phyloP scores from a whole-genome alignment of 2,888 invertebrate genomes.

The Anoplius nigerrimus region DNA sequence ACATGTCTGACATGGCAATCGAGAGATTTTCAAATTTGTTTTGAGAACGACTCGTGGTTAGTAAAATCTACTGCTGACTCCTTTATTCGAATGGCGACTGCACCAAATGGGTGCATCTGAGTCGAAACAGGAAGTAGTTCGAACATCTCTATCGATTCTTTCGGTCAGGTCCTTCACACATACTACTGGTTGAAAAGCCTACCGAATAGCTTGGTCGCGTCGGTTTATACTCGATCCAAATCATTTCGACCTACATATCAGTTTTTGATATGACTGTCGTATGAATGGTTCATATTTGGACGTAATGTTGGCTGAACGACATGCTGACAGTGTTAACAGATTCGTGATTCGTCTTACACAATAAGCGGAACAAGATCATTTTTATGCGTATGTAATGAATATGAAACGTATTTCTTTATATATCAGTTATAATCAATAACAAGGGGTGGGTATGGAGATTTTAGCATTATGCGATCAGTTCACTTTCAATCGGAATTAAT shows the following conservation, averaged over 20 bases:
- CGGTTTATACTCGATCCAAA: background rate
- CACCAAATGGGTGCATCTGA: constrained; percentile 52
- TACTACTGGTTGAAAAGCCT: constrained; percentile 30
- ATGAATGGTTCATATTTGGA: no score
- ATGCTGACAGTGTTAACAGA: background rate
- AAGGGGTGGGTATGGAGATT: no score
- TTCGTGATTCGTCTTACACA: no score
- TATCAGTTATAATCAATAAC: no score
- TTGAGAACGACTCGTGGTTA: background rate
- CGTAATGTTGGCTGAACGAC: background rate
- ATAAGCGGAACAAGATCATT: no score
- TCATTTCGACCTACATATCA: background rate
- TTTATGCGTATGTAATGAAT: no score
- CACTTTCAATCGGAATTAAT: no score
- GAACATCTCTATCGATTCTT: constrained; percentile 68
- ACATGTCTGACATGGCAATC: no score
- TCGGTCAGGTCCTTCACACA: constrained; percentile 65
- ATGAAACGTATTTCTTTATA: no score
- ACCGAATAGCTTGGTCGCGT: constrained; percentile 2
- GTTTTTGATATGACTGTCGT: no score
- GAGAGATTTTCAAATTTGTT: no score
- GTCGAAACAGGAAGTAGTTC: constrained; percentile 52
- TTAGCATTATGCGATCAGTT: no score
- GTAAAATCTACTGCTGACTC: constrained; percentile 45
- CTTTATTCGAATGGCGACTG: constrained; percentile 45